Evolutionary conservation across 2,797 vertebrate genomes (phyloP).

Genomic region (Falco columbarius): DNA sequence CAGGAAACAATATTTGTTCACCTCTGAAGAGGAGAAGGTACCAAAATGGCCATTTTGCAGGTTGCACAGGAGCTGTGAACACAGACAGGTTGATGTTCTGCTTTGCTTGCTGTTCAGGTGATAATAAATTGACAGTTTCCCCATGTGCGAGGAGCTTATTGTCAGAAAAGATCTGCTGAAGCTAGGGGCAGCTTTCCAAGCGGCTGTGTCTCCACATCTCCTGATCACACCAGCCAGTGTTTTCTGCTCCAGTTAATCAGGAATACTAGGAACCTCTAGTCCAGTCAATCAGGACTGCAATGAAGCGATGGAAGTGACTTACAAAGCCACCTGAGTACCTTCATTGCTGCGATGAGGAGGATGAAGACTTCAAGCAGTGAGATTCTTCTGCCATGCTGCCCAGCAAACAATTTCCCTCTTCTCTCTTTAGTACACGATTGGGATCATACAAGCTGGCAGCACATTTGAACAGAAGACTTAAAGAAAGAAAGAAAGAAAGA

Average conservation of each 20-base stretch:
- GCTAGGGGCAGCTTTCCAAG: background rate
- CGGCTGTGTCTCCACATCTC: background rate
- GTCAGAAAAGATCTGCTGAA: background rate
- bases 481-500: background rate
- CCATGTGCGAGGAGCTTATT: fast-evolving
- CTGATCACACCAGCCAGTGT: background rate
- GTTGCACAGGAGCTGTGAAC: background rate
- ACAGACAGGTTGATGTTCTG: fast-evolving
- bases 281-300: background rate
- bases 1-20: background rate
- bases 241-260: background rate
- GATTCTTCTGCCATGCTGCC: background rate
- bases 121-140: background rate
- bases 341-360: background rate
- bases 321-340: background rate
- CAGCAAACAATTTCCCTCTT: background rate
- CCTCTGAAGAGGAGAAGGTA: background rate
- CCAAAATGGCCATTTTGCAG: background rate
- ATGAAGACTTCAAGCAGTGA: background rate
- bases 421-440: background rate
- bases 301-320: fast-evolving
- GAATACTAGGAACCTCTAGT: too few relatives aligned
- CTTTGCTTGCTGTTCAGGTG: background rate
- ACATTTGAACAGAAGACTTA: background rate
- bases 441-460: background rate